Percentiles rank a stretch among this genome's conserved stretches.
phyloP scores from a whole-genome alignment of 2,888 invertebrate genomes.

The Paralinhomoeus sp. region DNA sequence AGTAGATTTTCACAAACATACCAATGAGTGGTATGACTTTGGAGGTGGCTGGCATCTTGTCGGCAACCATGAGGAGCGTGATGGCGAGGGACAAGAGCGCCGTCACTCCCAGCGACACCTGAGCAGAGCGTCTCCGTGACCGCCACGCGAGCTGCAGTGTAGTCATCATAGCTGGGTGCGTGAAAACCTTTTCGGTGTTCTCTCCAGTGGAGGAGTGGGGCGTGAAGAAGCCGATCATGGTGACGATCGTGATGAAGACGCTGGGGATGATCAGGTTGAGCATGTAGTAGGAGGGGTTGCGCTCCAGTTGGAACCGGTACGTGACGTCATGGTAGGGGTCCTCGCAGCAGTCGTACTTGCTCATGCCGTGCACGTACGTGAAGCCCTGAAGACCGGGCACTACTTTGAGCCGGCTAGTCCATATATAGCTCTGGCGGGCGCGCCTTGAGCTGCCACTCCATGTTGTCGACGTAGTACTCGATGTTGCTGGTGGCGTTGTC shows the following conservation, averaged over 20 bases:
- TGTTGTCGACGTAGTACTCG: constrained; percentile 7
- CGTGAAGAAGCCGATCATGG: constrained; percentile 22
- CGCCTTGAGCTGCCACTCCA: constrained; percentile 7
- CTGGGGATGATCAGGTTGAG: constrained; percentile 21
- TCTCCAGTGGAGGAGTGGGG: constrained; percentile 22
- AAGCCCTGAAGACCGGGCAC: no score
- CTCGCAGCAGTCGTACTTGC: constrained; percentile 21
- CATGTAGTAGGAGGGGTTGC: constrained; percentile 21
- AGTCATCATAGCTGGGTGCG: no score
- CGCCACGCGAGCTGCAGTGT: no score
- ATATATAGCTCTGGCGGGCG: no score
- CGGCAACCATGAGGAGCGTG: constrained; percentile 14
- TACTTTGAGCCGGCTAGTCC: no score
- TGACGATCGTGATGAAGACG: constrained; percentile 20
- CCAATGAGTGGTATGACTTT: constrained; percentile 21
- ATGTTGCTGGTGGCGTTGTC: not conserved
- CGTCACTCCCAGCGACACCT: constrained; percentile 16
- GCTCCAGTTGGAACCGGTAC: constrained; percentile 16
- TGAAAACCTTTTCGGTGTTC: constrained; percentile 22
- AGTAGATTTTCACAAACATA: no score
- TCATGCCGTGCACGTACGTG: no score
- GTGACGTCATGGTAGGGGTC: constrained; percentile 20
- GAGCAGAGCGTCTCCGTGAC: no score
- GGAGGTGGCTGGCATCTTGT: constrained; percentile 18
- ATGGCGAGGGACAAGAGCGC: constrained; percentile 21